These are phyloP conservation scores for Sesamia nonagrioides DNA, from an alignment of 1,140 invertebrate genomes.

Conservation along the genomic window DNA sequence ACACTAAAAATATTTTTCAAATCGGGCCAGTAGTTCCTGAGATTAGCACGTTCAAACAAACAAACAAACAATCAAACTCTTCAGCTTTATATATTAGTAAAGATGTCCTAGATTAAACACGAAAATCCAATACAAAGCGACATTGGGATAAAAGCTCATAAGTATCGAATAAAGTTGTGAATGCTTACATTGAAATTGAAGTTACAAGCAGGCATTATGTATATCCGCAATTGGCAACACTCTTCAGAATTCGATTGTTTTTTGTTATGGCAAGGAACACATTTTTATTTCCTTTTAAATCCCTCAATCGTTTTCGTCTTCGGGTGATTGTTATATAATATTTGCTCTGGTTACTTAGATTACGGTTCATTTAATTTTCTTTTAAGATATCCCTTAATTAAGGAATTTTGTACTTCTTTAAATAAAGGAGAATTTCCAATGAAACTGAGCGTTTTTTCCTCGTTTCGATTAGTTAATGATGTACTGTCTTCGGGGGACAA, in stretches of 20 bases:
- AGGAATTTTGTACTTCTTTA: constrained; percentile 1
- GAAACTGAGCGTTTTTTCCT: background rate
- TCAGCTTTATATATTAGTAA: too few relatives aligned
- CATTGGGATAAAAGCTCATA: too few relatives aligned
- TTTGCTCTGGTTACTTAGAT: constrained; percentile 5
- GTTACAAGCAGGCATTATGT: background rate
- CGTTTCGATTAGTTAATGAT: constrained; percentile 29
- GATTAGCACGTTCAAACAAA: too few relatives aligned
- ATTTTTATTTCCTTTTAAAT: constrained; percentile 20
- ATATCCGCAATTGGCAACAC: background rate
- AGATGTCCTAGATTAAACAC: too few relatives aligned
- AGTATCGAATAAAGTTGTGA: constrained; percentile 12
- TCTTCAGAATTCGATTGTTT: constrained; percentile 8
- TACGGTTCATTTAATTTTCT: background rate
- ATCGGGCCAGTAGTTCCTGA: too few relatives aligned
- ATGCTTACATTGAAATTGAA: constrained; percentile 4
- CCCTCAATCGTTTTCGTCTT: background rate
- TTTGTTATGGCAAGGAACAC: constrained; percentile 7
- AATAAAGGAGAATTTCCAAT: background rate
- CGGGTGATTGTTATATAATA: background rate
- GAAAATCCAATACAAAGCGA: too few relatives aligned
- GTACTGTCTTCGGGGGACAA: constrained; percentile 23
- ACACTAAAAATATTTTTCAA: too few relatives aligned
- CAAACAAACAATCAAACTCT: too few relatives aligned
- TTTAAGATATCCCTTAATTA: background rate